Percentiles rank a stretch among this genome's conserved stretches.
Evolutionary conservation across 2,797 vertebrate genomes (phyloP).

Genomic region (Sciurus carolinensis): DNA sequence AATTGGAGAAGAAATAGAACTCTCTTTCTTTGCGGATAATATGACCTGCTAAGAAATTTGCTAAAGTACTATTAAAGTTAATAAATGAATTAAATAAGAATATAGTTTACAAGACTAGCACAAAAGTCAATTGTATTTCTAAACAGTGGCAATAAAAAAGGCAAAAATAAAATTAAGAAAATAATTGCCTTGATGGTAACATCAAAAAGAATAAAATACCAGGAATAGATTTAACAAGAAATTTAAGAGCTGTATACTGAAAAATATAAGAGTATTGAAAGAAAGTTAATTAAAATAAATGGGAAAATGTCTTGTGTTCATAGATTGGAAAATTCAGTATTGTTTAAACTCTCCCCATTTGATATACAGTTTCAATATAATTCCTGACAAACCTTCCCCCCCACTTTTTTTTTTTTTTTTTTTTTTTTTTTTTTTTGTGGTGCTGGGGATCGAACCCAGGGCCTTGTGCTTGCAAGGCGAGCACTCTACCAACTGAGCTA

Average conservation of each 20-base stretch:
- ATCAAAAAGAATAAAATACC: neutral
- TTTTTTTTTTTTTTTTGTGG: too few species aligned
- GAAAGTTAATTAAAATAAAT: neutral
- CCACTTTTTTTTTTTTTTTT: neutral
- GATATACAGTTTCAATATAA: neutral
- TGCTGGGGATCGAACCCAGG: too few species aligned
- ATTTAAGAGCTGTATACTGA: neutral
- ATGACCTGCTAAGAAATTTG: neutral
- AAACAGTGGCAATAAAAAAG: neutral
- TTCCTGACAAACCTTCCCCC: neutral
- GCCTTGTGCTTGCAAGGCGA: too few species aligned
- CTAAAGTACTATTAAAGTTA: neutral
- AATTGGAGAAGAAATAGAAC: neutral
- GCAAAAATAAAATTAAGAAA: neutral
- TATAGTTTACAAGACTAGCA: neutral
- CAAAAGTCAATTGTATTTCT: neutral
- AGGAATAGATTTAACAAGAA: neutral
- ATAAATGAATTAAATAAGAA: neutral
- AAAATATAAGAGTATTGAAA: neutral
- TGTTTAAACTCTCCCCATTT: neutral
- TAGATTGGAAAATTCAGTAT: neutral
- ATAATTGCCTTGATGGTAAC: neutral
- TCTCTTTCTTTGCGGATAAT: neutral
- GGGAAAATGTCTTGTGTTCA: neutral
- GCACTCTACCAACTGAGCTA: too few species aligned